Percentiles rank a stretch among this genome's conserved stretches.
Evolutionary conservation across 2,888 invertebrate species (phyloP).

Genomic region (Hypolimnas misippus): DNA sequence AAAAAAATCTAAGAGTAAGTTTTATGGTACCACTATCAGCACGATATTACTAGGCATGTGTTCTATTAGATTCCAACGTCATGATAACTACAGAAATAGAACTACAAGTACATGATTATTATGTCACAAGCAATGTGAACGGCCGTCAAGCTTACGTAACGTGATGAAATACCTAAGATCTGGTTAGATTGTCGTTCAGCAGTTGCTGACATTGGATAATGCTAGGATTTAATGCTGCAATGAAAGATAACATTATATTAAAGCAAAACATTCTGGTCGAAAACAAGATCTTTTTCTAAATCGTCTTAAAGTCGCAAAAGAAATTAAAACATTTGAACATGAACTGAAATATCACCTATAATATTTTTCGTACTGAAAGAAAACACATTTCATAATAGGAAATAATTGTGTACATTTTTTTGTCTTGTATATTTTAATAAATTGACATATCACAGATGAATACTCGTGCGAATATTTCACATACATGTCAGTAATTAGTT

Average conservation of each 20-base stretch:
- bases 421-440: no score
- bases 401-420: no score
- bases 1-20: background rate
- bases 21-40: background rate
- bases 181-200: constrained; percentile 31
- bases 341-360: background rate
- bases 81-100: constrained; percentile 31
- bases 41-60: constrained; percentile 2
- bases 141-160: constrained; percentile 34
- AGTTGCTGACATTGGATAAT: constrained; percentile 35
- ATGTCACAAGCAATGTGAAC: constrained; percentile 35
- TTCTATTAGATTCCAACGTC: constrained; percentile 22
- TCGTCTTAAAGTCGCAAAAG: background rate
- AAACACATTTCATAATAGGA: no score
- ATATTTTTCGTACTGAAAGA: no score
- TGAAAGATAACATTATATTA: constrained; percentile 1
- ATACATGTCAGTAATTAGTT: no score
- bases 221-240: constrained; percentile 19
- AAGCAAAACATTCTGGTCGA: constrained; percentile 12
- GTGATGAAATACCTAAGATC: constrained; percentile 25
- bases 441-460: no score
- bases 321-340: background rate
- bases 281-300: constrained; percentile 17
- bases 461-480: no score
- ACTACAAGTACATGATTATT: constrained; percentile 27